Evolutionary conservation across 2,113 vertebrate genomes (phyloP), one percentile per base, ranked within the genome.

Genomic region (Paramormyrops kingsleyae): DNA sequence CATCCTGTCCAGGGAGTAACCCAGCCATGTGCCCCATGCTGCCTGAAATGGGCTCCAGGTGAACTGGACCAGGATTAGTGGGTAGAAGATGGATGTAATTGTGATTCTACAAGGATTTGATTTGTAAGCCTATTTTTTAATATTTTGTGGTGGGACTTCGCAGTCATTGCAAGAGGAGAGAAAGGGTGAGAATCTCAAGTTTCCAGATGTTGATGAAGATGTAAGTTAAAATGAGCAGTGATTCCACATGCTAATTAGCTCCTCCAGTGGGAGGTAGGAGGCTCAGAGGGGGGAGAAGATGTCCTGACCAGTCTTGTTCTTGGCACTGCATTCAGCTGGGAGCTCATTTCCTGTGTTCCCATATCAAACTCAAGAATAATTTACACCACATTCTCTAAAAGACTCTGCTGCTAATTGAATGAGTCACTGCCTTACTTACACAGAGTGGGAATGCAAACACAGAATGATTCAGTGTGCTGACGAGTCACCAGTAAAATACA

Each of bases 311-410:
- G 50, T 21, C 49, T 50, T 53, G 50, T n/a, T 53, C 31, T 87
- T 87, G 27, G 50, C 35, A 31, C 13, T 27, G 31, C 27, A 17
- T 56, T 87, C 27, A 19, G n/a, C 49, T 53, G 50, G 49, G 31
- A 53, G 12, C 50, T 56, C 13, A 12, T 53, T 35, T 53, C 49
- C 85, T 15, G 50, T 56, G 50, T 87, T 35, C 50, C 50, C 27
- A 21, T 27, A 53, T 53, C 7, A 47, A 56, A 27, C 85, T 87
- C 15, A 53, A 53, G 85, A 35, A 53, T 87, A 52, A 87, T 87
- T 87, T 87, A 87, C 85, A 53, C 85, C n/a, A 31, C 47, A 47
- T 50, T 87, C 85, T 50, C 85, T 31, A 53, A 87, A 84, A 87
- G 47, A 87, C 17, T 9, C 27, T 87, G 85, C 85, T 87, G 85